These are phyloP conservation scores for Bedellia somnulentella DNA, from an alignment of 2,888 invertebrate species.

Conservation along the genomic window DNA sequence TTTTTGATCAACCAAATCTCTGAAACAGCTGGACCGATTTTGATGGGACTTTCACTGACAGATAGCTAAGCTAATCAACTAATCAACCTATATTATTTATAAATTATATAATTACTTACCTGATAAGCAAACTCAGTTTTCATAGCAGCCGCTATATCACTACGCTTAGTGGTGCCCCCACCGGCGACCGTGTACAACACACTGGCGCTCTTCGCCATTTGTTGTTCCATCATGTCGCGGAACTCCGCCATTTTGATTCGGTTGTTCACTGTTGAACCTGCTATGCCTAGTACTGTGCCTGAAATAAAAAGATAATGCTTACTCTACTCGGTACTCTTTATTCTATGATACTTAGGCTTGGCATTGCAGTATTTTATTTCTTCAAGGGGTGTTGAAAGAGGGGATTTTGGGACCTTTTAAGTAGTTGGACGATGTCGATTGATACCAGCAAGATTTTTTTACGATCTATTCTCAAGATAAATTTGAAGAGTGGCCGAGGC, in stretches of 20 bases:
- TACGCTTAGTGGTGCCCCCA: conserved; percentile 25
- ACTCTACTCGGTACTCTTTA: too few relatives aligned
- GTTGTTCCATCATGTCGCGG: conserved; percentile 59
- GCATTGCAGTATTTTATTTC: too few relatives aligned
- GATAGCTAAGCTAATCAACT: background rate
- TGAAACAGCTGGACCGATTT: background rate
- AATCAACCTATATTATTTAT: background rate
- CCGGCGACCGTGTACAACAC: conserved; percentile 45
- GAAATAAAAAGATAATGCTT: conserved; percentile 7
- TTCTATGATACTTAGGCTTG: too few relatives aligned
- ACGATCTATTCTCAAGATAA: too few relatives aligned
- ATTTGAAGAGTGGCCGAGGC: too few relatives aligned
- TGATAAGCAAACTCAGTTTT: conserved; percentile 47
- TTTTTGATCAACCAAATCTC: background rate
- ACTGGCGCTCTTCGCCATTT: conserved; percentile 48
- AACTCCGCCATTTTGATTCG: conserved; percentile 67
- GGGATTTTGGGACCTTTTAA: too few relatives aligned
- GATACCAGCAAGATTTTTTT: too few relatives aligned
- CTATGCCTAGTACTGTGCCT: conserved; percentile 66
- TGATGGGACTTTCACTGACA: background rate
- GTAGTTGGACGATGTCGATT: too few relatives aligned
- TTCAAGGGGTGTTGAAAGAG: too few relatives aligned
- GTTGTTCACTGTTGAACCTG: conserved; percentile 69
- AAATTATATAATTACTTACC: conserved; percentile 16
- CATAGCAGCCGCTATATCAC: conserved; percentile 45